These are phyloP conservation scores for Rhinopomastus cyanomelas DNA, from an alignment of 2,113 vertebrate species.

Conservation along the genomic window DNA sequence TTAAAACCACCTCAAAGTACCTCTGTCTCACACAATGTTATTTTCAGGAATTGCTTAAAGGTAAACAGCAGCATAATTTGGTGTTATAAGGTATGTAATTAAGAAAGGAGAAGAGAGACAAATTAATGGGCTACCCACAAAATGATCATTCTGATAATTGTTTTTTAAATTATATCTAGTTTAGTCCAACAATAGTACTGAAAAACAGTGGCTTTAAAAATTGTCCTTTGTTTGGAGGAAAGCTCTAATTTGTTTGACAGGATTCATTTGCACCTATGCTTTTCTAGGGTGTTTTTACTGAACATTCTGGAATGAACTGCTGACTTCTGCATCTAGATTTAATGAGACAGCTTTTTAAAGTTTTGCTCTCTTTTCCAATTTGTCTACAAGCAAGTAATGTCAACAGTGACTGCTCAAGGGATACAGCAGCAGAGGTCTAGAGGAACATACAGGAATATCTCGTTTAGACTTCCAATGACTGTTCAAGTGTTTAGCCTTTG, in stretches of 20 bases:
- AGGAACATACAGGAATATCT: neutral
- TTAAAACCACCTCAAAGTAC: conserved; percentile 22
- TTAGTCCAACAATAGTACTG: neutral
- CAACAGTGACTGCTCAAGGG: neutral
- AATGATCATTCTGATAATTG: conserved; percentile 1
- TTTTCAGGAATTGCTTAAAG: conserved; percentile 20
- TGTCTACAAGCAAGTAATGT: neutral
- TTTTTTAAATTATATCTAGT: neutral
- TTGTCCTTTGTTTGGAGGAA: neutral
- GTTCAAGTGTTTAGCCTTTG: neutral
- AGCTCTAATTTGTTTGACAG: neutral
- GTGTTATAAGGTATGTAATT: neutral
- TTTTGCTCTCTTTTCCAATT: neutral
- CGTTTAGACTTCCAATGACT: neutral
- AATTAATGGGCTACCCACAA: neutral
- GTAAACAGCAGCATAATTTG: neutral
- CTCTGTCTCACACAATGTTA: neutral
- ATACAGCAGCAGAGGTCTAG: neutral
- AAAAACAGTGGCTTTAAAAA: neutral
- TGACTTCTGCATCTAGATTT: neutral
- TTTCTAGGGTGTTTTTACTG: neutral
- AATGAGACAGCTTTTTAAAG: neutral
- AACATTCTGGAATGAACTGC: neutral
- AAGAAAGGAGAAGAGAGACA: neutral
- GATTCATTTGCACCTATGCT: neutral